phyloP scores from a whole-genome alignment of 2,888 invertebrate genomes.

The Chorisops tibialis region DNA sequence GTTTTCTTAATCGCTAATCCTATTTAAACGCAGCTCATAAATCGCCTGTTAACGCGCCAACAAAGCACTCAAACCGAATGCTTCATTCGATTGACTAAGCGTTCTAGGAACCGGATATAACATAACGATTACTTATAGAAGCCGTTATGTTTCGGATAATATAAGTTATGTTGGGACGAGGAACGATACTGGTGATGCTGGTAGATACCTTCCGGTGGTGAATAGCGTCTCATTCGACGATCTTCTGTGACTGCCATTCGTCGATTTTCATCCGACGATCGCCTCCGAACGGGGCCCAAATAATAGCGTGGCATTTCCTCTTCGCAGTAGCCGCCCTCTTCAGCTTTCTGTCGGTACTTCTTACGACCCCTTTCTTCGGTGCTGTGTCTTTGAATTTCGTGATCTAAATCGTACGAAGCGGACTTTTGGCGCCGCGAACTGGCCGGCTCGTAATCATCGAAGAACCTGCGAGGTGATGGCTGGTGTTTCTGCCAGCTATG shows the following conservation, averaged over 20 bases:
- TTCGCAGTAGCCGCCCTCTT: constrained; percentile 32
- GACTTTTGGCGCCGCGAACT: constrained; percentile 32
- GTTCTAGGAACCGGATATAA: not conserved
- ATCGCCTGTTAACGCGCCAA: not conserved
- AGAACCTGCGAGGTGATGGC: constrained; percentile 18
- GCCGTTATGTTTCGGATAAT: constrained; percentile 50
- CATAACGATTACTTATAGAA: constrained; percentile 6
- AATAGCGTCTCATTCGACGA: constrained; percentile 50
- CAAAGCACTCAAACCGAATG: not conserved
- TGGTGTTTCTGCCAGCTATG: constrained; percentile 27
- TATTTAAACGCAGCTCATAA: not conserved
- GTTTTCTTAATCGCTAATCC: constrained; percentile 1
- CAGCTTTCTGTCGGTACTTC: constrained; percentile 20
- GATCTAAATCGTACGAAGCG: constrained; percentile 27
- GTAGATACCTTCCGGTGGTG: constrained; percentile 53
- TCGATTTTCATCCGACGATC: constrained; percentile 46
- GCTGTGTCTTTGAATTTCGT: constrained; percentile 20
- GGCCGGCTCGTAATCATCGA: constrained; percentile 36
- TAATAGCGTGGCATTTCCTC: constrained; percentile 29
- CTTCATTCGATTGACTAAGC: not conserved
- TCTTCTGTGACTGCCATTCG: constrained; percentile 28
- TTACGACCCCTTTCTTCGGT: constrained; percentile 10
- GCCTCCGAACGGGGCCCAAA: constrained; percentile 39
- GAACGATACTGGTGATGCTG: constrained; percentile 55
- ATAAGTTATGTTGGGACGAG: constrained; percentile 63